Evolutionary conservation across 64 coral and sea anemone species (phyloP), one percentile per base, ranked within the genome.

Genomic region (Trachythela sp.): DNA sequence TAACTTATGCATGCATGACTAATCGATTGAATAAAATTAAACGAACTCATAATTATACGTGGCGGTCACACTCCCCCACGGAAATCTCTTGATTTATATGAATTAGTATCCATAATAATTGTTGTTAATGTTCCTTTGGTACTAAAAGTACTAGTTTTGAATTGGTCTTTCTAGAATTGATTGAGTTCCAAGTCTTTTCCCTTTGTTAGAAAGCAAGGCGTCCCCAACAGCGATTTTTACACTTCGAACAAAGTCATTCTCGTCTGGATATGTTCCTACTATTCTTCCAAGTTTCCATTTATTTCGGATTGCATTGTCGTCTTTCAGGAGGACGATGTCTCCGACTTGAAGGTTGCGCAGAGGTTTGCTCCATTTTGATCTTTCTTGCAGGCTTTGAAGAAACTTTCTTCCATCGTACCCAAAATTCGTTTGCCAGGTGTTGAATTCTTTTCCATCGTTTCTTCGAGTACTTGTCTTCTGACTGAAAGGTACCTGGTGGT

Each of bases 321-420:
- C 32, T 87, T 87, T 87, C n/a, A 87, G 22, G 27, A 87, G 48
- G 51, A 87, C 49, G 15, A 87, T 33, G 45, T 87, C 48, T 26
- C 85, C 85, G 36, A 87, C 85, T 54, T 58, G 85, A 33, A 87
- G 48, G 48, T 87, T 87, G 35, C 45, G 48, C 32, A 24, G 85
- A 36, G 85, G 85, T 50, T 54, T 87, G 6, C 0, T 58, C 85
- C 85, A 87, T 54, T 87, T 87, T 48, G 45, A 31, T 54, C 85
- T 87, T 22, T 50, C 50, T 87, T 87, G 85, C n/a, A 87, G 35
- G 45, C n/a, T 50, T 0, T 50, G 48, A 26, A 87, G 85, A 58
- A 87, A 87, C 34, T 36, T 11, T 87, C 13, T 56, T 87, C 43
- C 85, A 87, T 54, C 85, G 48, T 40, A 26, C 30, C 85, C 49